These are phyloP conservation scores for Apocheima hispidaria DNA, from an alignment of 2,888 invertebrate species.

Conservation along the genomic window DNA sequence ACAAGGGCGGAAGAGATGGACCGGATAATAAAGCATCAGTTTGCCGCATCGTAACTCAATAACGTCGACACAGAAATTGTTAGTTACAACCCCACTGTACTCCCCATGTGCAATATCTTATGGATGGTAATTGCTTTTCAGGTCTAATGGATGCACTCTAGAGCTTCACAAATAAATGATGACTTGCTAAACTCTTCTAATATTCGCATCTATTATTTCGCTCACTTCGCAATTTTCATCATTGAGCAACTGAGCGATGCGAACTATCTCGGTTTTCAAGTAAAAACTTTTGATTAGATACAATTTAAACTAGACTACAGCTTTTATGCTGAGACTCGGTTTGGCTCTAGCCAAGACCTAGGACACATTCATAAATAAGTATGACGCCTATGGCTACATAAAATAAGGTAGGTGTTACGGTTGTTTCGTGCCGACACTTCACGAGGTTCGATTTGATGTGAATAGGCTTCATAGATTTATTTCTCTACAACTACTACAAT, in stretches of 20 bases:
- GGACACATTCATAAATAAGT: conserved; percentile 12
- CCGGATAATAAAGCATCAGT: conserved; percentile 82
- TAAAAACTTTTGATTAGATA: not conserved
- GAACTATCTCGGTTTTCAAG: not conserved
- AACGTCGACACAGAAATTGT: conserved; percentile 80
- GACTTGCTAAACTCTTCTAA: conserved; percentile 35
- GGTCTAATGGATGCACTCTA: conserved; percentile 70
- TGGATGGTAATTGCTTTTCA: conserved; percentile 72
- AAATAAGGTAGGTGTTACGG: conserved; percentile 47
- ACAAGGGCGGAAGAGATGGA: conserved; percentile 84
- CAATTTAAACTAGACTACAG: not conserved
- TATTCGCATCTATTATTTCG: conserved; percentile 26
- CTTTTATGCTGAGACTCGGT: not conserved
- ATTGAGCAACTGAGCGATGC: not conserved
- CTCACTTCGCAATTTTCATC: conserved; percentile 14
- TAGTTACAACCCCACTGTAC: conserved; percentile 70
- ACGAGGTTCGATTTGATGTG: conserved; percentile 58
- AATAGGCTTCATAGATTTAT: conserved; percentile 50
- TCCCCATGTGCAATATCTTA: conserved; percentile 63
- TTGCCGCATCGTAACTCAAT: conserved; percentile 78
- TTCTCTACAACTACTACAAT: conserved; percentile 50
- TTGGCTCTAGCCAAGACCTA: not conserved
- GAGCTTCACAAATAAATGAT: conserved; percentile 50
- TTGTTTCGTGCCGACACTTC: conserved; percentile 62
- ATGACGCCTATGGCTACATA: conserved; percentile 33